Evolutionary conservation across 2,888 invertebrate species (phyloP).

Genomic region (Sinotaia quadrata): DNA sequence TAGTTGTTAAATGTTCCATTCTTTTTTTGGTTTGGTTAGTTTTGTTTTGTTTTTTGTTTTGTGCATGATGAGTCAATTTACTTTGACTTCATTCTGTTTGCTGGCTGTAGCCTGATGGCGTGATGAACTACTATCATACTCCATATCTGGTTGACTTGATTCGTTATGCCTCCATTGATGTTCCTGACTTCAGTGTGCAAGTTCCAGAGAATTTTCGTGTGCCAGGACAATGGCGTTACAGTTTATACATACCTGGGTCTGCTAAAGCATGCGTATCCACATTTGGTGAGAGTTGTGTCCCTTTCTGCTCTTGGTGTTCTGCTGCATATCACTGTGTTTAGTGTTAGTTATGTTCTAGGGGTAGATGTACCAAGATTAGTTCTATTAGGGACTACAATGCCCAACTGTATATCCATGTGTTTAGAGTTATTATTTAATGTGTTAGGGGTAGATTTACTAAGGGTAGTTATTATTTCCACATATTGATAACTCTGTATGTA

Average conservation of each 20-base stretch:
- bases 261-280: slow-evolving; percentile 79
- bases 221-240: slow-evolving; percentile 86
- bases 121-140: slow-evolving; percentile 93
- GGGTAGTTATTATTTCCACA: no score
- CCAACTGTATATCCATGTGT: no score
- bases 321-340: no score
- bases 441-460: no score
- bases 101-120: slow-evolving; percentile 80
- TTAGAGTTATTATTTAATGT: no score
- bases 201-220: slow-evolving; percentile 92
- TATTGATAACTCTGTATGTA: no score
- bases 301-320: no score
- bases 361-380: background rate
- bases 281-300: slow-evolving; percentile 71
- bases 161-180: slow-evolving; percentile 82
- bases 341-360: no score
- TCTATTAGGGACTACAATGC: no score
- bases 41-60: no score
- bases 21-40: background rate
- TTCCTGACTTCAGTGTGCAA: slow-evolving; percentile 96
- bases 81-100: no score
- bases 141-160: slow-evolving; percentile 92
- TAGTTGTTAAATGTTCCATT: no score
- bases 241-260: slow-evolving; percentile 95
- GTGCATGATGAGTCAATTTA: background rate